Evolutionary conservation across 2,113 vertebrate genomes (phyloP).

Genomic region (Thamnaconus septentrionalis): DNA sequence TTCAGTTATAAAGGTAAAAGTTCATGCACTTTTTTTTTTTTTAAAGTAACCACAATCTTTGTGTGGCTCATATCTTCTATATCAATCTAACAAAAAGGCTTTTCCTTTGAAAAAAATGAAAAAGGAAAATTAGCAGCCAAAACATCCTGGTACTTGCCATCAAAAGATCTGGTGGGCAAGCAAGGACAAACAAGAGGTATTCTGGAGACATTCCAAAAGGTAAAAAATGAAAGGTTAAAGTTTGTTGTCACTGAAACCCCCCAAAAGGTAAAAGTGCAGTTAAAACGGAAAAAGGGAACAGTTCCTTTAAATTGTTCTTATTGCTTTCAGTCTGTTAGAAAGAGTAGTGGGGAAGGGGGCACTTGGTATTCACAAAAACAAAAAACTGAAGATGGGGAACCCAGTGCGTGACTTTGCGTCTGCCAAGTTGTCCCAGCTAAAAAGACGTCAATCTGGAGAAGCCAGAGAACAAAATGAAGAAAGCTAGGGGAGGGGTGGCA

Average conservation of each 20-base stretch:
- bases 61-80: conserved; percentile 59
- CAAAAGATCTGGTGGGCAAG: conserved; percentile 61
- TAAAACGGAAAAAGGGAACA: conserved; percentile 53
- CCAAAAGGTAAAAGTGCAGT: conserved; percentile 57
- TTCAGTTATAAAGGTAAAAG: conserved; percentile 56
- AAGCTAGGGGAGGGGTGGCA: conserved; percentile 53
- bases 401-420: conserved; percentile 28
- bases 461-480: conserved; percentile 62
- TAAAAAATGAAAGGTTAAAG: conserved; percentile 43
- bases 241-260: conserved; percentile 53
- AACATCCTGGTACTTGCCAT: conserved; percentile 67
- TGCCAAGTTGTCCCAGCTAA: conserved; percentile 56
- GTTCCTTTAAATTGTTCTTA: conserved; percentile 72
- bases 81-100: conserved; percentile 49
- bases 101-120: conserved; percentile 44
- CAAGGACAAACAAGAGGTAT: conserved; percentile 74
- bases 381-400: conserved; percentile 47
- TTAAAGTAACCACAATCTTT: conserved; percentile 52
- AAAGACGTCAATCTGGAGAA: conserved; percentile 63
- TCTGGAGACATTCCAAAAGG: conserved; percentile 67
- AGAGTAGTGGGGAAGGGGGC: conserved; percentile 13
- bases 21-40: conserved; percentile 33
- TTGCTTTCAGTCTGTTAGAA: conserved; percentile 68
- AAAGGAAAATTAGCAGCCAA: conserved; percentile 75
- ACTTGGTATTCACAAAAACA: conserved; percentile 39